Evolutionary conservation across 1,140 invertebrate species (phyloP).

Genomic region (Plectus sambesii): DNA sequence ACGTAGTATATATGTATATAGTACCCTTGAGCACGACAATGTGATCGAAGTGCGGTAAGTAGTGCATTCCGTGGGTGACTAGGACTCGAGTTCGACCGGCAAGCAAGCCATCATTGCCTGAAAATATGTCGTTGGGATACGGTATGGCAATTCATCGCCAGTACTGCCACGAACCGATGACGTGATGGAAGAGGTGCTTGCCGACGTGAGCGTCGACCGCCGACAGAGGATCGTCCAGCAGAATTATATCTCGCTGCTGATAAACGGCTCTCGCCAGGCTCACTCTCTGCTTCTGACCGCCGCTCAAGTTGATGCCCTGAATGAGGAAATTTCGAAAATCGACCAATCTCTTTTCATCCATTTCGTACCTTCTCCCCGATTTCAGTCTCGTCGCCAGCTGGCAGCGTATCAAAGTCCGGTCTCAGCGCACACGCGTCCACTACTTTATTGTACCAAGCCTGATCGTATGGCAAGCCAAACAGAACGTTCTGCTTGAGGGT

Average conservation of each 20-base stretch:
- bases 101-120: conserved; percentile 29
- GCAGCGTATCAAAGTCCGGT: conserved; percentile 29
- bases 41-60: conserved; percentile 50
- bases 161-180: conserved; percentile 41
- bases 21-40: conserved; percentile 52
- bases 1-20: no score
- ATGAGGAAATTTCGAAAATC: conserved; percentile 7
- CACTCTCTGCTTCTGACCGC: conserved; percentile 54
- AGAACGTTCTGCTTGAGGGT: conserved; percentile 36
- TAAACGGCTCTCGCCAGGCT: conserved; percentile 55
- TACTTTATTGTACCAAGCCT: conserved; percentile 21
- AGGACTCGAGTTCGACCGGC: conserved; percentile 46
- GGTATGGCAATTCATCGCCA: no score
- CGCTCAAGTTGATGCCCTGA: conserved; percentile 50
- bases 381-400: conserved; percentile 35
- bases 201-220: conserved; percentile 48
- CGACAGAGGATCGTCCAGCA: conserved; percentile 53
- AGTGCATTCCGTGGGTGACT: conserved; percentile 48
- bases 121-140: no score
- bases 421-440: conserved; percentile 31
- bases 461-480: conserved; percentile 29
- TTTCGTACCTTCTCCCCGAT: conserved; percentile 40
- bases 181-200: conserved; percentile 51
- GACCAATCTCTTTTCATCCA: no score
- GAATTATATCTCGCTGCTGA: conserved; percentile 50